Evolutionary conservation across 2,888 invertebrate species (phyloP).

Genomic region (Dryobota labecula): DNA sequence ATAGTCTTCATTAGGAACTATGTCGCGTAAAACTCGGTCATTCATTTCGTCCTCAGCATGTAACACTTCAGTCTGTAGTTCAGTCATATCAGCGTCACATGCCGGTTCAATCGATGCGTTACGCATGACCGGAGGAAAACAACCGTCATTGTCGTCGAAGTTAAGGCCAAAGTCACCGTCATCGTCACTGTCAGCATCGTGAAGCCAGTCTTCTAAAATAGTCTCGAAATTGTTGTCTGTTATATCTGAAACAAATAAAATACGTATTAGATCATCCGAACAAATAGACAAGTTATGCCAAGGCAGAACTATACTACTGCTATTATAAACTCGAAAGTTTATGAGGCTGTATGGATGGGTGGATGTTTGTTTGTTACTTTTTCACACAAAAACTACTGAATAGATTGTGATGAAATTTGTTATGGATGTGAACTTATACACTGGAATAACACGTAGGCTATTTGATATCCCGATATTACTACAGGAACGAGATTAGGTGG

Average conservation of each 20-base stretch:
- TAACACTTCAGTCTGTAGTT: background rate
- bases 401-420: background rate
- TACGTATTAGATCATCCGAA: background rate
- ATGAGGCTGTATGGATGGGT: slow-evolving; percentile 1
- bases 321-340: slow-evolving; percentile 1
- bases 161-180: background rate
- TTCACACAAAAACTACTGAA: background rate
- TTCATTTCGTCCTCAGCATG: background rate
- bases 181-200: background rate
- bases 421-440: no score
- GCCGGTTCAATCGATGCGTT: background rate
- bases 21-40: background rate
- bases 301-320: background rate
- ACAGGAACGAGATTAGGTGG: background rate
- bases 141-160: background rate
- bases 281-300: background rate
- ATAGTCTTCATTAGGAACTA: background rate
- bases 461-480: background rate
- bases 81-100: background rate
- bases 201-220: background rate
- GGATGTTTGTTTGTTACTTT: background rate
- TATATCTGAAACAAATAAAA: background rate
- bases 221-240: background rate
- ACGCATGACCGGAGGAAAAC: background rate
- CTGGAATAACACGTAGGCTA: background rate